phyloP scores from a whole-genome alignment of 2,888 invertebrate genomes.

The Tricholauxania praeusta region DNA sequence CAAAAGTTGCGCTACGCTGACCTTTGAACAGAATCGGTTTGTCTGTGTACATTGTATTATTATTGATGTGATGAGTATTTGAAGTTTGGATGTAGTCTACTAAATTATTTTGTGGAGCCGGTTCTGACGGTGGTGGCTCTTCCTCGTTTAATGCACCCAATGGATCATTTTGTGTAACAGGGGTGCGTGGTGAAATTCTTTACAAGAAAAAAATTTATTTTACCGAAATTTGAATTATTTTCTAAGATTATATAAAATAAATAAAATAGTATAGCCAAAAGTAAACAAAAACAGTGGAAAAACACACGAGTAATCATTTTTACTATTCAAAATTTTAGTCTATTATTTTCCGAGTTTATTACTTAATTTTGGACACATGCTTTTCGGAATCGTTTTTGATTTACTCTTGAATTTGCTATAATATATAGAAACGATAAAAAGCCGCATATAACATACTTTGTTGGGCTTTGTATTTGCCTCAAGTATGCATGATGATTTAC shows the following conservation, averaged over 20 bases:
- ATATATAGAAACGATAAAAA: too few relatives aligned
- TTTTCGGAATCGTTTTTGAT: too few relatives aligned
- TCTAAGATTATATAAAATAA: slow-evolving; percentile 16
- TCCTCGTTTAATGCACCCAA: slow-evolving; percentile 80
- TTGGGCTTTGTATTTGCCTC: slow-evolving; percentile 63
- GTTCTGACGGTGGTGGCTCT: slow-evolving; percentile 19
- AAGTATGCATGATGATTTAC: slow-evolving; percentile 41
- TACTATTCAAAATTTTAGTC: too few relatives aligned
- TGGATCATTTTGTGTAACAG: slow-evolving; percentile 92
- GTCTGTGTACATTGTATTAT: slow-evolving; percentile 71
- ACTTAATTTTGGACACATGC: too few relatives aligned
- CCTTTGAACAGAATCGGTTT: slow-evolving; percentile 78
- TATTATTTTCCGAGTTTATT: too few relatives aligned
- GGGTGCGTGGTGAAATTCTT: slow-evolving; percentile 81
- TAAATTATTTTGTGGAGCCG: slow-evolving; percentile 47
- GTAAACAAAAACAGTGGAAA: too few relatives aligned
- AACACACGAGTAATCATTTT: too few relatives aligned
- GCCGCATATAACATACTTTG: slow-evolving; percentile 57
- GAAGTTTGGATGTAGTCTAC: slow-evolving; percentile 34
- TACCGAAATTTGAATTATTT: slow-evolving; percentile 32
- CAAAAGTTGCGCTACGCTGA: slow-evolving; percentile 73
- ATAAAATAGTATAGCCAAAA: slow-evolving; percentile 6
- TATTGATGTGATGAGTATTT: slow-evolving; percentile 46
- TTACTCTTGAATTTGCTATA: too few relatives aligned
- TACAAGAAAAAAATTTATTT: slow-evolving; percentile 17